Evolutionary conservation across 1,140 invertebrate genomes (phyloP).

Genomic region (Maconellicoccus hirsutus): DNA sequence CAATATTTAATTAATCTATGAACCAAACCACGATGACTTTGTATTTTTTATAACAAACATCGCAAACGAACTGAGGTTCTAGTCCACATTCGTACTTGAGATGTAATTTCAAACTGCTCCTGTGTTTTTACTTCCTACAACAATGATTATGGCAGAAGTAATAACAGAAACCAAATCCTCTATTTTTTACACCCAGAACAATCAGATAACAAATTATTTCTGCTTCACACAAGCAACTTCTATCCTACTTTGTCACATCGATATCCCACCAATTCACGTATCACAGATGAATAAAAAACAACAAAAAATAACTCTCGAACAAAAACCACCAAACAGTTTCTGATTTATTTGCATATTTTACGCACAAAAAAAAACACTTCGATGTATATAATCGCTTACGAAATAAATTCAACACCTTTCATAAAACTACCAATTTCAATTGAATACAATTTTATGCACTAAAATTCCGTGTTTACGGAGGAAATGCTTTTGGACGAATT

Average conservation of each 20-base stretch:
- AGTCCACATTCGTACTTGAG: slow-evolving; percentile 34
- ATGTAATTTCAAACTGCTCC: slow-evolving; percentile 34
- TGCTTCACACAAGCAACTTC: too few species aligned
- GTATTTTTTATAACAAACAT: slow-evolving; percentile 30
- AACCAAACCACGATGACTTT: slow-evolving; percentile 28
- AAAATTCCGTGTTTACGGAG: background rate
- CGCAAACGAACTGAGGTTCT: slow-evolving; percentile 31
- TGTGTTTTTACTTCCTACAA: slow-evolving; percentile 35
- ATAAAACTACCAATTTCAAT: too few species aligned
- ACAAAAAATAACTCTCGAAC: too few species aligned
- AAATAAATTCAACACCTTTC: too few species aligned
- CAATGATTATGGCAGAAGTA: slow-evolving; percentile 29
- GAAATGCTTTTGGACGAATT: background rate
- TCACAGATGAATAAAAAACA: too few species aligned
- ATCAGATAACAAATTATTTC: too few species aligned
- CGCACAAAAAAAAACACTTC: too few species aligned
- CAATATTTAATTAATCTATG: slow-evolving; percentile 27
- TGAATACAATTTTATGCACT: background rate
- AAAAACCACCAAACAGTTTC: too few species aligned
- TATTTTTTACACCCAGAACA: background rate
- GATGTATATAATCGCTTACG: too few species aligned
- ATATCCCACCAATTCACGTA: too few species aligned
- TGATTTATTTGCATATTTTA: too few species aligned
- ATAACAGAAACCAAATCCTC: background rate
- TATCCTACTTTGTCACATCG: too few species aligned